A percentile compares a stretch with the other conserved stretches of the same genome.
phyloP scores from a whole-genome alignment of 2,888 invertebrate genomes.

The Dioctria rufipes region DNA sequence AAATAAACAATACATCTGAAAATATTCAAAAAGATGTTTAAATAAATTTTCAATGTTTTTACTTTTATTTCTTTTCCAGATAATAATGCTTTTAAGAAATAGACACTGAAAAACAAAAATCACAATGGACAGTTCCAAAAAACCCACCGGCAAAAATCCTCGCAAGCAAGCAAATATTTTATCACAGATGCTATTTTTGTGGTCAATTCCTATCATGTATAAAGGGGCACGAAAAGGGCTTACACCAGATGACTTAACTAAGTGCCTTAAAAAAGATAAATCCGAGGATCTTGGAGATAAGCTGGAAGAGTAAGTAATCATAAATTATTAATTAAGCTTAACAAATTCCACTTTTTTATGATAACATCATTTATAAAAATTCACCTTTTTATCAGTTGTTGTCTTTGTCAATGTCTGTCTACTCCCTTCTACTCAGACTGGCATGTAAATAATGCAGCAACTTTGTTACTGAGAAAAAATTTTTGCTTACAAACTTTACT shows the following conservation, averaged over 20 bases:
- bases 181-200: conserved; percentile 69
- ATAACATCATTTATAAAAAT: not conserved
- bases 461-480: not conserved
- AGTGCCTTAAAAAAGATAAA: conserved; percentile 76
- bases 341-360: not conserved
- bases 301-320: conserved; percentile 66
- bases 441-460: not conserved
- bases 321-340: too few relatives aligned
- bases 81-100: conserved; percentile 13
- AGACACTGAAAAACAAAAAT: not conserved
- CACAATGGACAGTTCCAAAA: conserved; percentile 68
- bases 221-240: conserved; percentile 70
- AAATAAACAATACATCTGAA: not conserved
- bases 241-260: conserved; percentile 78
- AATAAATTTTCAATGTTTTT: not conserved
- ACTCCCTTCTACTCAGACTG: not conserved
- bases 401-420: not conserved
- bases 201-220: conserved; percentile 68
- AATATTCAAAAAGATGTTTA: not conserved
- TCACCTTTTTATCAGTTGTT: conserved; percentile 2
- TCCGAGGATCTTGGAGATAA: conserved; percentile 69
- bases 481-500: not conserved
- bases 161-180: conserved; percentile 67
- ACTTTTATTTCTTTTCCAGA: conserved; percentile 23
- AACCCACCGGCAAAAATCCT: conserved; percentile 69